These are phyloP conservation scores for Borostomias antarcticus DNA, from an alignment of 2,797 vertebrate genomes.

Conservation along the genomic window DNA sequence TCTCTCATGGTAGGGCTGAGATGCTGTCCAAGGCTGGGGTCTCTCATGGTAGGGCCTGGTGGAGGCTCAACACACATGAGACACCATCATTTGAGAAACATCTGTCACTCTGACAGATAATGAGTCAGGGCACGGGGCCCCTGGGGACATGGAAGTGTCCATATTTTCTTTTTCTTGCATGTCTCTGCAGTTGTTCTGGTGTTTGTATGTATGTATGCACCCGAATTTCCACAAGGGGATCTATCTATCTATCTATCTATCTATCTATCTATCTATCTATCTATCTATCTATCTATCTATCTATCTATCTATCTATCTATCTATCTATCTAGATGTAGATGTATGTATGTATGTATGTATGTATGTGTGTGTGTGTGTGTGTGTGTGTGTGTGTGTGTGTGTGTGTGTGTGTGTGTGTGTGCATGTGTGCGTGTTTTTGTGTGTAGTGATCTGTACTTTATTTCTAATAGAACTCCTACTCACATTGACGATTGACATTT, in stretches of 20 bases:
- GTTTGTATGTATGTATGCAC: too few relatives aligned
- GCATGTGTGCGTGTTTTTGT: slow-evolving; percentile 31
- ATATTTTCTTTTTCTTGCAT: slow-evolving; percentile 66
- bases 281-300: too few relatives aligned
- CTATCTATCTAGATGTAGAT: too few relatives aligned
- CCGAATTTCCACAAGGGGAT: too few relatives aligned
- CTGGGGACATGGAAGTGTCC: slow-evolving; percentile 71
- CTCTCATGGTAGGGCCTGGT: slow-evolving; percentile 64
- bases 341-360: too few relatives aligned
- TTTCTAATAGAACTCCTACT: slow-evolving; percentile 65
- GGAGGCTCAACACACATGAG: slow-evolving; percentile 76
- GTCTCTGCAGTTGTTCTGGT: slow-evolving; percentile 54
- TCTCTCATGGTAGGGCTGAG: slow-evolving; percentile 70
- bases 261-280: too few relatives aligned
- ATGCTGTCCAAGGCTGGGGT: slow-evolving; percentile 61
- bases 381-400: slow-evolving; percentile 9
- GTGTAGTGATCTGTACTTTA: slow-evolving; percentile 66
- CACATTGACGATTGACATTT: slow-evolving; percentile 75
- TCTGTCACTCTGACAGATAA: slow-evolving; percentile 84
- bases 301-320: too few relatives aligned
- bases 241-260: too few relatives aligned
- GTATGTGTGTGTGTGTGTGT: slow-evolving; percentile 7
- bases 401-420: neutral
- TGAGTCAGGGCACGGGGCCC: slow-evolving; percentile 73
- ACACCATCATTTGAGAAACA: slow-evolving; percentile 81